Evolutionary conservation across 2,888 invertebrate species (phyloP).

Genomic region (Liopterus haemorrhoidalis): DNA sequence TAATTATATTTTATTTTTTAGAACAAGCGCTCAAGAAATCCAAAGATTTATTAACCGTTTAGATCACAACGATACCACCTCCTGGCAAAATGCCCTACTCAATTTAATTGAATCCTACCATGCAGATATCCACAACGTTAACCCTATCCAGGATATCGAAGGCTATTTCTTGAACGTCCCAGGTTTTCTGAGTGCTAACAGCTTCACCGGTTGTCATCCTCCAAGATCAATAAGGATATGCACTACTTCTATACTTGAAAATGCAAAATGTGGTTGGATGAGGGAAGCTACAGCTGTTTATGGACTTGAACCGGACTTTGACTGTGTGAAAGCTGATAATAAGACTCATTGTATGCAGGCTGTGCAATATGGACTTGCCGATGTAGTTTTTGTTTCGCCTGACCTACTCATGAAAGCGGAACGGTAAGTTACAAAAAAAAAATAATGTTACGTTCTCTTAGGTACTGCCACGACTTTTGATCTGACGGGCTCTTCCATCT

Average conservation of each 20-base stretch:
- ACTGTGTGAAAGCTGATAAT: conserved; percentile 61
- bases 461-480: neutral
- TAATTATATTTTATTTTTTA: conserved; percentile 37
- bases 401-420: conserved; percentile 65
- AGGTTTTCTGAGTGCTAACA: conserved; percentile 60
- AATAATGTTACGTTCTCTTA: neutral
- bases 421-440: conserved; percentile 51
- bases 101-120: conserved; percentile 57
- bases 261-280: conserved; percentile 73
- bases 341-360: conserved; percentile 63
- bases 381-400: conserved; percentile 65
- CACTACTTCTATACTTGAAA: conserved; percentile 62
- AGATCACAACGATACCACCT: conserved; percentile 41
- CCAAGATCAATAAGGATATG: conserved; percentile 54
- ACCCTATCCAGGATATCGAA: conserved; percentile 57
- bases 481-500: too few relatives aligned
- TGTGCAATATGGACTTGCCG: conserved; percentile 57
- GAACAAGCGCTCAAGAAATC: conserved; percentile 49
- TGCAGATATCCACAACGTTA: conserved; percentile 49
- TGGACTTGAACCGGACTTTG: conserved; percentile 71
- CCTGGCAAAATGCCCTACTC: conserved; percentile 56
- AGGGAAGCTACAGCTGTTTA: conserved; percentile 67
- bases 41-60: conserved; percentile 48
- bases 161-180: conserved; percentile 60
- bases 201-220: conserved; percentile 63